These are phyloP conservation scores for Cartodere bifasciata DNA, from an alignment of 2,888 invertebrate genomes.

Conservation along the genomic window DNA sequence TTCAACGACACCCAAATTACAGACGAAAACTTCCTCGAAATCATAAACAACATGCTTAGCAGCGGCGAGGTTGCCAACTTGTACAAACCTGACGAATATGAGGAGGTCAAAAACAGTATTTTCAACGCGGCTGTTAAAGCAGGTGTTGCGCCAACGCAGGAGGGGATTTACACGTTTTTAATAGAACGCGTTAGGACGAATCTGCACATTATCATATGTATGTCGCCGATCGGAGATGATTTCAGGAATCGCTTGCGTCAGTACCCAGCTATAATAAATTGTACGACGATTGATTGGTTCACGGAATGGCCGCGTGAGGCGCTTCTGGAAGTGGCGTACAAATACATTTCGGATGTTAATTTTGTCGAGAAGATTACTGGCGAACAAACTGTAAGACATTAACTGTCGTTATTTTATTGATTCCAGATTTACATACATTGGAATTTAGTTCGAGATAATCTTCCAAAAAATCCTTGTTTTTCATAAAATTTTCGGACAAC, in stretches of 20 bases:
- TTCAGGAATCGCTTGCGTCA: conserved; percentile 76
- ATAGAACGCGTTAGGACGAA: conserved; percentile 64
- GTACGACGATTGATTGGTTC: conserved; percentile 85
- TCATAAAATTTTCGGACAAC: no score
- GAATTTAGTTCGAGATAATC: no score
- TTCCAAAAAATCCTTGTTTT: no score
- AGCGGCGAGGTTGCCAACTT: conserved; percentile 81
- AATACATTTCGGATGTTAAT: conserved; percentile 61
- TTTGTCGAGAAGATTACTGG: conserved; percentile 59
- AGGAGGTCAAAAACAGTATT: conserved; percentile 57
- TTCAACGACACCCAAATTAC: conserved; percentile 79
- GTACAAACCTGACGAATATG: conserved; percentile 80
- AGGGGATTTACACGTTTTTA: conserved; percentile 61
- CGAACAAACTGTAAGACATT: no score
- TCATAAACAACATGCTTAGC: conserved; percentile 78
- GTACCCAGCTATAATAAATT: conserved; percentile 78
- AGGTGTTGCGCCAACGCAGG: conserved; percentile 47
- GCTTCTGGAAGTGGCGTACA: conserved; percentile 76
- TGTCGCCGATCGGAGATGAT: conserved; percentile 79
- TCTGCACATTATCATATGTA: conserved; percentile 70
- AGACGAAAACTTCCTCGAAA: conserved; percentile 75
- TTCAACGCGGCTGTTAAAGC: conserved; percentile 44
- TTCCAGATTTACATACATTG: no score
- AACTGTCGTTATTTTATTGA: no score
- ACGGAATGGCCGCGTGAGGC: conserved; percentile 81